phyloP scores from a whole-genome alignment of 2,888 invertebrate genomes.

The Poecilobothrus nobilitatus region DNA sequence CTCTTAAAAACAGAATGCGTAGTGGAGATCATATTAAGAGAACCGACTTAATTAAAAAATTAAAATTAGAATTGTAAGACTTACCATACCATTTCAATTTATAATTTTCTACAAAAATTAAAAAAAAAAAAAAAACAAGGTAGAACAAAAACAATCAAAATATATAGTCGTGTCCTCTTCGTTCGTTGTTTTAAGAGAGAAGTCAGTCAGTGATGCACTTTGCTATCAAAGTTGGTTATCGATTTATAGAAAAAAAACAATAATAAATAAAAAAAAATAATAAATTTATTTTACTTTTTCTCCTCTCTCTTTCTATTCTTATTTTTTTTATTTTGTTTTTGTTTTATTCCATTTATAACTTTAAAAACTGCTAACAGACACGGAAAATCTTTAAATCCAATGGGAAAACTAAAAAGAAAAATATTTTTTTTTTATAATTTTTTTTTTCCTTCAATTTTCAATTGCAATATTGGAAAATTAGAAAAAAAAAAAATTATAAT shows the following conservation, averaged over 20 bases:
- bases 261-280: no score
- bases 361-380: not conserved
- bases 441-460: not conserved
- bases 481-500: not conserved
- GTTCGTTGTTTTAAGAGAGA: not conserved
- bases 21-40: no score
- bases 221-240: constrained; percentile 6
- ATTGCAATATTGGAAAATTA: no score
- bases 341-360: not conserved
- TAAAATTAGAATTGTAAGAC: no score
- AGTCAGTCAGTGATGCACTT: constrained; percentile 1
- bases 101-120: no score
- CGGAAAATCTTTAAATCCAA: not conserved
- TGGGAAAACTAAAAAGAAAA: not conserved
- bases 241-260: not conserved
- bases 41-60: no score
- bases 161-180: not conserved
- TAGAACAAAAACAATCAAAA: not conserved
- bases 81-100: no score
- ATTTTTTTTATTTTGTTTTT: not conserved
- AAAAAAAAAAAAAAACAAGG: no score
- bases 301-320: no score
- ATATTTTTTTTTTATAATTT: not conserved
- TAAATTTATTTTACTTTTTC: no score
- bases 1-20: no score